Base-by-base conservation (phyloP, 2,888 invertebrate genomes). In the Seladonia tumulorum region DNA sequence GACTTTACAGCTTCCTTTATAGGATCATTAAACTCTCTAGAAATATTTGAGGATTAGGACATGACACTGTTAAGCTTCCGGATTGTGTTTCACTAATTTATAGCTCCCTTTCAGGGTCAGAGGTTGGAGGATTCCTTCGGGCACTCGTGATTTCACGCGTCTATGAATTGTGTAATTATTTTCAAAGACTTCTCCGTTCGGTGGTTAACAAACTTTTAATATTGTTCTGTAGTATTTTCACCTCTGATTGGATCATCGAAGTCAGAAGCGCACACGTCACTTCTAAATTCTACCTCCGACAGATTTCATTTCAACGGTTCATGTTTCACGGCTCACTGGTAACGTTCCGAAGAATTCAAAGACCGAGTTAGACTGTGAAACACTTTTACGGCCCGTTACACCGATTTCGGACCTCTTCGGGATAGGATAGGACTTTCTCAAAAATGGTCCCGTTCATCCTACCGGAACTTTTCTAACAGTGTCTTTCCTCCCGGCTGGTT, bases 401-500 rank as follows among this genome's bases (percentile, higher is more conserved):
- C 70, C 70, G 14, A 22, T 68, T 35, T 18, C 39, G 22, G 68
- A 39, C 10, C 39, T 10, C 18, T 39, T 4, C 1, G 16, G 25
- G 12, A 3, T 18, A 29, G 29, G n/a, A 45, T 39, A 72, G 47
- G 57, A 39, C 53, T 63, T 53, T 39, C n/a, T 47, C 70, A 35
- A 66, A 66, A 76, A 53, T 42, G 68, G 63, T 25, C 25, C 22
- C n/a, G 42, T 53, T 71, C 70, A 57, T 57, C 74, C 8, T 35
- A 22, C 18, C 60, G 39, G 57, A 74, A 57, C 85, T 80, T 73
- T 74, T 70, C 39, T 57, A 25, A 16, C 72, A 57, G 35, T 10
- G 42, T 68, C 63, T 22, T 73, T 68, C 73, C 53, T 74, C 47
- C 47, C 45, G 29, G 14, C 8, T 12, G 53, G 12, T 86, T 86